Percentiles rank a stretch among this genome's conserved stretches.
phyloP scores from a whole-genome alignment of 2,888 invertebrate genomes.

The Amphipoea oculea region DNA sequence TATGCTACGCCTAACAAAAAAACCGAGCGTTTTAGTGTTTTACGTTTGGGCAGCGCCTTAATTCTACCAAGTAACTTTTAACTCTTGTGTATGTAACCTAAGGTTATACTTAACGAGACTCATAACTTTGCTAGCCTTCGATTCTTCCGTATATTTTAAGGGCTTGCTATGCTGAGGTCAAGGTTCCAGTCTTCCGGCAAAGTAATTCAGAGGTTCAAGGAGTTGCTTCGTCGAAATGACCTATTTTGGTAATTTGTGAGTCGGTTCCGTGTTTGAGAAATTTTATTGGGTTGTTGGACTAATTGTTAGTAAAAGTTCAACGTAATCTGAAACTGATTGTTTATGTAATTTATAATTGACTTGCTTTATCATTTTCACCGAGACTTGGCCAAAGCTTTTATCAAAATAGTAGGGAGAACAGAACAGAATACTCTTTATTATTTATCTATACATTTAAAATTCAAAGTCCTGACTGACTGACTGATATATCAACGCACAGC shows the following conservation, averaged over 20 bases:
- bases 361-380: not conserved
- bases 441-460: too few species aligned
- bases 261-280: conserved; percentile 34
- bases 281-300: conserved; percentile 17
- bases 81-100: conserved; percentile 45
- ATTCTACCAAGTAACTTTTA: conserved; percentile 38
- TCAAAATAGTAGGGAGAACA: not conserved
- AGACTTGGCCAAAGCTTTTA: not conserved
- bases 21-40: too few species aligned
- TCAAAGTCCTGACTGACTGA: too few species aligned
- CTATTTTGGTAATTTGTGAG: conserved; percentile 53
- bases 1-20: not conserved
- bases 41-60: not conserved
- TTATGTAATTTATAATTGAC: not conserved
- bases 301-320: conserved; percentile 38
- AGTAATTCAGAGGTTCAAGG: conserved; percentile 58
- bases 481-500: too few species aligned
- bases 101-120: conserved; percentile 56
- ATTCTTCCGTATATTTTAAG: conserved; percentile 61
- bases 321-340: not conserved
- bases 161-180: conserved; percentile 57
- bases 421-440: too few species aligned
- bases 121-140: conserved; percentile 61
- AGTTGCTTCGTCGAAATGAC: conserved; percentile 31
- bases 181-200: conserved; percentile 42